Evolutionary conservation across 2,888 invertebrate species (phyloP).

Genomic region (Cephus runcator): DNA sequence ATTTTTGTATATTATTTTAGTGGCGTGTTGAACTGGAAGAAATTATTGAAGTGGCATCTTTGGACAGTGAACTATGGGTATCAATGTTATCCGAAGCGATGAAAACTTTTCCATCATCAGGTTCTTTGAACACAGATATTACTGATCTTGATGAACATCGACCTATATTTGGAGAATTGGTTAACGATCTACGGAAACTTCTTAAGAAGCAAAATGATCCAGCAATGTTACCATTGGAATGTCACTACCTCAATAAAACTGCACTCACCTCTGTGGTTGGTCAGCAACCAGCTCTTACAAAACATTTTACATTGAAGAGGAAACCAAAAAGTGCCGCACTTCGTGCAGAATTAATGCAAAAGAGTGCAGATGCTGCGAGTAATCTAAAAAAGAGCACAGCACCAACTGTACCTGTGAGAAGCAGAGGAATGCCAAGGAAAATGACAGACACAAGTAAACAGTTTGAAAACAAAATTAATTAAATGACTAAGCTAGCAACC

Average conservation of each 20-base stretch:
- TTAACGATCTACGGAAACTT: slow-evolving; percentile 84
- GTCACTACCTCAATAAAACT: slow-evolving; percentile 94
- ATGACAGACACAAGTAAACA: slow-evolving; percentile 93
- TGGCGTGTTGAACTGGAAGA: slow-evolving; percentile 95
- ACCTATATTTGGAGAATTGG: slow-evolving; percentile 89
- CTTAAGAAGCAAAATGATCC: slow-evolving; percentile 86
- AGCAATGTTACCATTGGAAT: slow-evolving; percentile 92
- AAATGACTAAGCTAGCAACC: not conserved
- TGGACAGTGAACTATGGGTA: slow-evolving; percentile 97
- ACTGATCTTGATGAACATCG: slow-evolving; percentile 89
- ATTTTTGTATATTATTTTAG: slow-evolving; percentile 68
- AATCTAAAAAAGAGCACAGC: slow-evolving; percentile 90
- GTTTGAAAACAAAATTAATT: not conserved
- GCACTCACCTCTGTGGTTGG: slow-evolving; percentile 89
- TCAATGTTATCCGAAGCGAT: slow-evolving; percentile 96
- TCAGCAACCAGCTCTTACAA: slow-evolving; percentile 83
- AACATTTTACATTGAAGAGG: slow-evolving; percentile 92
- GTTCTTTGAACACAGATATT: slow-evolving; percentile 90
- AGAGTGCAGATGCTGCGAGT: slow-evolving; percentile 89
- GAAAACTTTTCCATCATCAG: slow-evolving; percentile 90
- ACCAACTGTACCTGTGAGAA: slow-evolving; percentile 81
- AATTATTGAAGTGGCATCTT: slow-evolving; percentile 91
- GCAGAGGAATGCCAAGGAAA: slow-evolving; percentile 84
- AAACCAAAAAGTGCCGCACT: slow-evolving; percentile 95
- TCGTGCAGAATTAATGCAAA: slow-evolving; percentile 88